A percentile compares a stretch with the other conserved stretches of the same genome.
phyloP scores from a whole-genome alignment of 2,888 invertebrate species.

The Volucella inflata region DNA sequence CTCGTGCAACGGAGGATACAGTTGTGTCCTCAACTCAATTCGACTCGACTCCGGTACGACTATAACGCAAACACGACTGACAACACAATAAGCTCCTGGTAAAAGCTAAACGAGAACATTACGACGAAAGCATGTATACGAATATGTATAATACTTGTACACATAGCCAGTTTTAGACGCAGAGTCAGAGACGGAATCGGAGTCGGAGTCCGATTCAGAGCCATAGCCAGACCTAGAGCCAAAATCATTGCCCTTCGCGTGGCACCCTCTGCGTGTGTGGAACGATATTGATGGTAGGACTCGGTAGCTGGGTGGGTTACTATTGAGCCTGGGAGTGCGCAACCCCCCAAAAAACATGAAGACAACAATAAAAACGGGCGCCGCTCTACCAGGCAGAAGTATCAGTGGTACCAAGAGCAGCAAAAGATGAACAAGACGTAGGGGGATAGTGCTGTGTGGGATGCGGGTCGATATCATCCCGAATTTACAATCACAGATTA shows the following conservation, averaged over 20 bases:
- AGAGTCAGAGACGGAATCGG: too few relatives aligned
- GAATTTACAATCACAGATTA: constrained; percentile 70
- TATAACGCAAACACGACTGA: constrained; percentile 58
- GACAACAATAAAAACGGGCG: constrained; percentile 67
- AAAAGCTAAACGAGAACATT: constrained; percentile 60
- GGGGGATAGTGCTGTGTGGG: constrained; percentile 33
- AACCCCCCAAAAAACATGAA: constrained; percentile 43
- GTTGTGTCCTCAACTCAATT: not conserved
- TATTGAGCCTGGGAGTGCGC: constrained; percentile 54
- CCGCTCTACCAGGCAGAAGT: constrained; percentile 29
- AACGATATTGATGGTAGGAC: constrained; percentile 1
- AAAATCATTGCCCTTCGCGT: not conserved
- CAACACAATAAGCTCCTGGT: constrained; percentile 47
- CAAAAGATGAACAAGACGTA: constrained; percentile 41
- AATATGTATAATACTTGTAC: constrained; percentile 4
- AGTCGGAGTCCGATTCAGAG: too few relatives aligned
- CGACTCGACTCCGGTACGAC: constrained; percentile 22
- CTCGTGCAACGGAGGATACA: constrained; percentile 26
- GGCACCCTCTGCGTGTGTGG: constrained; percentile 48
- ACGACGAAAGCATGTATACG: constrained; percentile 35
- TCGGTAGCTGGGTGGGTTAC: constrained; percentile 27
- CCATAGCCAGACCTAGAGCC: too few relatives aligned
- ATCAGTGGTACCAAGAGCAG: not conserved
- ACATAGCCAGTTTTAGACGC: constrained; percentile 15
- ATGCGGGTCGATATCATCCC: constrained; percentile 56